Evolutionary conservation across 2,113 vertebrate species (phyloP).

Genomic region (Cephalopholis sonnerati): DNA sequence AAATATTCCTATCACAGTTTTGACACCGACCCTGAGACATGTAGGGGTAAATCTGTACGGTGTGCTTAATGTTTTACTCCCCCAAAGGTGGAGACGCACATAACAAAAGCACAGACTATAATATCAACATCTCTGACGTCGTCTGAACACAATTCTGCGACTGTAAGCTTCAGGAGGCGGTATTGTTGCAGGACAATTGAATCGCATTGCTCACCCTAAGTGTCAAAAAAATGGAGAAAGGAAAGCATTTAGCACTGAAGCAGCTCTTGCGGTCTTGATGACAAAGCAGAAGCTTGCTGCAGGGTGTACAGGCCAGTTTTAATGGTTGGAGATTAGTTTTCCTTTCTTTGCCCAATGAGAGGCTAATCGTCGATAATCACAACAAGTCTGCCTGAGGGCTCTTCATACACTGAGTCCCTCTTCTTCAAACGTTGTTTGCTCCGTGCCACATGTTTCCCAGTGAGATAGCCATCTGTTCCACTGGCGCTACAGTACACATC

Average conservation of each 20-base stretch:
- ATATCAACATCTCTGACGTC: neutral
- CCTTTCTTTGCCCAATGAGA: slow-evolving; percentile 55
- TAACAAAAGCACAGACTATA: neutral
- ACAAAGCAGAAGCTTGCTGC: slow-evolving; percentile 61
- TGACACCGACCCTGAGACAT: neutral
- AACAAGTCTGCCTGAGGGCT: slow-evolving; percentile 39
- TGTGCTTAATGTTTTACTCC: neutral
- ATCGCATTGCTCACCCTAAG: slow-evolving; percentile 15
- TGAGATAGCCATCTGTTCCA: slow-evolving; percentile 66
- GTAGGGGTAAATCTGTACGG: neutral
- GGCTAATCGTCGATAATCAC: slow-evolving; percentile 73
- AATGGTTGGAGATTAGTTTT: slow-evolving; percentile 52
- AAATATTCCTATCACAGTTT: neutral
- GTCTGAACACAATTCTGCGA: neutral
- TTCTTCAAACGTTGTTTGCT: slow-evolving; percentile 24
- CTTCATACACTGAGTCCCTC: slow-evolving; percentile 4
- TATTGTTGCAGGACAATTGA: neutral
- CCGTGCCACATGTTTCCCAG: slow-evolving; percentile 35
- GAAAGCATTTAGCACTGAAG: slow-evolving; percentile 35
- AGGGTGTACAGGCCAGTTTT: slow-evolving; percentile 35
- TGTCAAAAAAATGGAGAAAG: slow-evolving; percentile 24
- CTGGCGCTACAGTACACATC: neutral
- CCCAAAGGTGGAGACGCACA: neutral
- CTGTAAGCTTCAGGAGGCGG: neutral
- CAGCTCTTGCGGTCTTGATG: slow-evolving; percentile 43